Base-by-base conservation (phyloP, 1,140 invertebrate genomes). In the Drosophila athabasca region DNA sequence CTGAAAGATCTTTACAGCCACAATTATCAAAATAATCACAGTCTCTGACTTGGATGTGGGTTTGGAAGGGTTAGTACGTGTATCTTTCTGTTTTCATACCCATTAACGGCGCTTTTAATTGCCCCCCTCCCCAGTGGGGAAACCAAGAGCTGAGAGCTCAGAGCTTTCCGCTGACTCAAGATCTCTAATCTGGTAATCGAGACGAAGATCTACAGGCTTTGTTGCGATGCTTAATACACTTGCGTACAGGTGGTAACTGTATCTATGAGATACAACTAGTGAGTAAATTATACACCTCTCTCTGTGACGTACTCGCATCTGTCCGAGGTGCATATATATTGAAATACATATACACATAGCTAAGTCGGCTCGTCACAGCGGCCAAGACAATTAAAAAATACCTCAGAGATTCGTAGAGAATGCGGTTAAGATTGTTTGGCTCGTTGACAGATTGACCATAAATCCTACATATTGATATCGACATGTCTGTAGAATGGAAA, bases 301-400 rank as follows among this genome's bases (percentile, higher is more conserved):
- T 59, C 52, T 31, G 50, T 79, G 81, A 84, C 80, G 80, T 62
- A 76, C 52, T 67, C 45, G 26, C 57, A 13, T 43, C 55, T 49
- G 60, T 59, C 44, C 22, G 19, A 26, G 43, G 41, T 49, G 44
- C 59, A 43, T 58, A 46, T 62, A 39, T 61, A 61, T 64, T 76
- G 49, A 48, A 65, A 59, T 24, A n/a, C 48, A 48, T 87, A 81
- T 82, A 76, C 82, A 17, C 48, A 45, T 87, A 81, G 87, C 76
- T 82, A 76, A 87, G 65, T 73, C 43, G 44, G 51, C 39, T 55
- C 73, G 78, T 77, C 69, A 81, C 60, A 70, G 71, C 62, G 45
- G 39, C 13, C 45, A 51, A 64, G 15, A 22, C 6, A 66, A 53
- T 39, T 50, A 48, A 7, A 15, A 46, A 45, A 43, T 17, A 29